Evolutionary conservation across 2,888 invertebrate genomes (phyloP), one percentile per base, ranked within the genome.

Genomic region (Leucophora obtusa): DNA sequence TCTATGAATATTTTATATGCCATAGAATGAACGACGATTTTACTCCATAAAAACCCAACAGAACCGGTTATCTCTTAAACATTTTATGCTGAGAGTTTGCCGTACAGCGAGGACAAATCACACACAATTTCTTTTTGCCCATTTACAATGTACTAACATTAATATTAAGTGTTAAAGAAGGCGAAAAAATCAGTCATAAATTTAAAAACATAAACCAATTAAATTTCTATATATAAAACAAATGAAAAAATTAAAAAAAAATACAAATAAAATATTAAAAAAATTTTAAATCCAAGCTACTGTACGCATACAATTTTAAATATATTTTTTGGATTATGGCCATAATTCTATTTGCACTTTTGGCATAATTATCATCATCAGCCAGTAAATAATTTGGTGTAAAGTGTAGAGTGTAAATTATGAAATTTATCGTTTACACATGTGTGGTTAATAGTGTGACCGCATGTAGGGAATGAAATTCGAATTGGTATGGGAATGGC

Each of bases 301-400:
- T 38, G 38, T 14, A 38, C 38, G 38, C 38, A 11, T 38, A n/a
- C 11, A 14, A 11, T 38, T 47, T 51, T 43, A 8, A 28, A 6
- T 28, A 6, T 28, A 6, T 28, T 28, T 28, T 28, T 28, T 59
- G 68, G 53, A 76, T 70, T 59, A 58, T 63, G 71, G 68, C 79
- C 79, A 80, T 80, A 75, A 73, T 81, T 69, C 65, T 76, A 69
- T 76, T 76, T 81, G 76, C 76, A 73, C 80, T 77, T 80, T 81
- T 81, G 72, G 63, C 76, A 77, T 81, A 81, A 81, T 81, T 81
- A 76, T 73, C 72, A 59, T 47, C 60, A 60, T 53, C 59, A 59
- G 35, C 68, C 51, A 18, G n/a, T n/a, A 63, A 69, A 76, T 66
- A 77, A 66, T 77, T 71, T 62, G 65, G 51, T 66, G 28, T 28